Base-by-base conservation (phyloP, 2,113 vertebrate species). In the Dicerorhinus sumatrensis region DNA sequence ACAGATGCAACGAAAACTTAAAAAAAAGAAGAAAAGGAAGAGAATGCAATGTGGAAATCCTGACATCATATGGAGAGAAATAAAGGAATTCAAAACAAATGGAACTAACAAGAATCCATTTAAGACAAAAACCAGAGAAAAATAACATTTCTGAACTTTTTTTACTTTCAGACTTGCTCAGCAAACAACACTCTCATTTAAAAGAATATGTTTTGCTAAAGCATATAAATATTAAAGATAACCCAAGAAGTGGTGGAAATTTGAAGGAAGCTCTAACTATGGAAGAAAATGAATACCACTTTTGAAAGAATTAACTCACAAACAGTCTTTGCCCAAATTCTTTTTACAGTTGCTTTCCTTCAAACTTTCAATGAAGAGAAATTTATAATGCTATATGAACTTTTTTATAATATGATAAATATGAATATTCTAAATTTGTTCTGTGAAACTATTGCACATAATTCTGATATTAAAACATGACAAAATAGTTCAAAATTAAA, bases 21-120 rank as follows among this genome's bases (percentile, higher is more conserved):
- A 75, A 29, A 58, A 85, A 76, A 65, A 51, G 58, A 48, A 13
- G 18, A 2, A 5, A 5, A 63, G 36, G 4, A 27, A 6, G 87
- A 54, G 33, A 97, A 89, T 63, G n/a, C 5, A 79, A 56, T 89
- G 33, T 60, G 48, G 48, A 97, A 97, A 95, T 95, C 36, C 14
- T 93, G 39, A 62, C 93, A 67, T 92, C 80, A 31, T 70, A 58
- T 58, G 36, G 4, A 89, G 21, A 87, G 8, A 13, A 92, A 95
- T 87, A 96, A 96, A 81, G 42, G 6, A 96, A 97, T 88, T 97
- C 31, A 95, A 92, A 96, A 96, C 82, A 96, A 95, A 76, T 89
- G 73, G 29, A 76, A 63, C 58, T 56, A 95, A 54, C 4, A 89
- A 46, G 11, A 86, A 18, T 23, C 17, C 54, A 16, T 82, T 80